phyloP scores from a whole-genome alignment of 1,140 invertebrate species.

The Solen grandis region DNA sequence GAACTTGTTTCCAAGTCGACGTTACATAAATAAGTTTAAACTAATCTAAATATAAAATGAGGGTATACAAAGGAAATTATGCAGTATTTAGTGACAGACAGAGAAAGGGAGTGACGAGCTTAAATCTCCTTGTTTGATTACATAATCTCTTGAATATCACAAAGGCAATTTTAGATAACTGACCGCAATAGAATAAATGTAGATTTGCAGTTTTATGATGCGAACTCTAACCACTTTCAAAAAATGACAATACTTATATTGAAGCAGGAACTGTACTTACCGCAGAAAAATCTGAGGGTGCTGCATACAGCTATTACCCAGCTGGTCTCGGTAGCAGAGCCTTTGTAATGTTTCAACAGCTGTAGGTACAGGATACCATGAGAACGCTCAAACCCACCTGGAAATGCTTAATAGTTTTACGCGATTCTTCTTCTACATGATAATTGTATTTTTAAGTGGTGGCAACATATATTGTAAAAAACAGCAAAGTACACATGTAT shows the following conservation, averaged over 20 bases:
- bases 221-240: too few species aligned
- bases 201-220: background rate
- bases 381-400: slow-evolving; percentile 71
- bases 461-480: too few species aligned
- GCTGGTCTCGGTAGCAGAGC: slow-evolving; percentile 66
- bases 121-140: too few species aligned
- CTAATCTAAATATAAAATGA: slow-evolving; percentile 72
- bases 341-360: slow-evolving; percentile 58
- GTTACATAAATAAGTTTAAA: background rate
- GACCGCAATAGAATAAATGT: background rate
- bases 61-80: slow-evolving; percentile 78
- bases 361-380: slow-evolving; percentile 70
- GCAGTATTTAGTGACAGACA: background rate
- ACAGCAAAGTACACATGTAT: too few species aligned
- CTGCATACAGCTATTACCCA: slow-evolving; percentile 70
- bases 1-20: too few species aligned
- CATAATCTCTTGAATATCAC: too few species aligned
- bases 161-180: background rate
- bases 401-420: too few species aligned
- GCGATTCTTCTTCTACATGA: too few species aligned
- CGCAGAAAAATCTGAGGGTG: slow-evolving; percentile 58
- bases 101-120: background rate
- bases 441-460: too few species aligned
- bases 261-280: slow-evolving; percentile 60
- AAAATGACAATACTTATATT: too few species aligned